These are phyloP conservation scores for Chitala chitala DNA, from an alignment of 2,113 vertebrate species.

Conservation along the genomic window DNA sequence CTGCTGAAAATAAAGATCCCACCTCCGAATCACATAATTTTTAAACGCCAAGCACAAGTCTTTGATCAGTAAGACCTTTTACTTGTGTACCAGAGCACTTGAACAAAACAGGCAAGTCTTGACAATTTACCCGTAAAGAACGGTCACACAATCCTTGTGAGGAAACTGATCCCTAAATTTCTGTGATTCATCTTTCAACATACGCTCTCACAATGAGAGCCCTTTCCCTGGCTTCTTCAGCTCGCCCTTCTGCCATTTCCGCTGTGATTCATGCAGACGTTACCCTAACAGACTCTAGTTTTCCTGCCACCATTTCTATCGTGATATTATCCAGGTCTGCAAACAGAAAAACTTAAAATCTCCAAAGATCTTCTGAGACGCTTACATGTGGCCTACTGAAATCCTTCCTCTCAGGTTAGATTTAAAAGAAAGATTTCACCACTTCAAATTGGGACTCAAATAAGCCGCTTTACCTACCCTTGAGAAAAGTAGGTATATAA, in stretches of 20 bases:
- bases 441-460: background rate
- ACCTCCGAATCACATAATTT: background rate
- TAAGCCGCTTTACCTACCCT: background rate
- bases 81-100: conserved; percentile 39
- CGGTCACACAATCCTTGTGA: conserved; percentile 66
- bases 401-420: background rate
- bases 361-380: background rate
- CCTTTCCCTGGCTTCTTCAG: conserved; percentile 41
- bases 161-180: conserved; percentile 76
- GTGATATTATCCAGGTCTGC: conserved; percentile 66
- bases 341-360: conserved; percentile 61
- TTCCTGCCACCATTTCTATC: conserved; percentile 64
- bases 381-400: background rate
- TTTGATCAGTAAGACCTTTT: conserved; percentile 52
- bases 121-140: conserved; percentile 65
- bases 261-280: conserved; percentile 59
- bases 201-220: conserved; percentile 63
- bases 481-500: background rate
- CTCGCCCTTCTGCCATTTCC: background rate
- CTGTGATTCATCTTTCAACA: conserved; percentile 72
- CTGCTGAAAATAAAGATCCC: too few species aligned
- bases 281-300: conserved; percentile 59
- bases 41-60: conserved; percentile 2
- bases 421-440: conserved; percentile 4
- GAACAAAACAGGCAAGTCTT: conserved; percentile 71